These are phyloP conservation scores for Glaucidium brasilianum DNA, from an alignment of 2,113 vertebrate genomes.

Conservation along the genomic window DNA sequence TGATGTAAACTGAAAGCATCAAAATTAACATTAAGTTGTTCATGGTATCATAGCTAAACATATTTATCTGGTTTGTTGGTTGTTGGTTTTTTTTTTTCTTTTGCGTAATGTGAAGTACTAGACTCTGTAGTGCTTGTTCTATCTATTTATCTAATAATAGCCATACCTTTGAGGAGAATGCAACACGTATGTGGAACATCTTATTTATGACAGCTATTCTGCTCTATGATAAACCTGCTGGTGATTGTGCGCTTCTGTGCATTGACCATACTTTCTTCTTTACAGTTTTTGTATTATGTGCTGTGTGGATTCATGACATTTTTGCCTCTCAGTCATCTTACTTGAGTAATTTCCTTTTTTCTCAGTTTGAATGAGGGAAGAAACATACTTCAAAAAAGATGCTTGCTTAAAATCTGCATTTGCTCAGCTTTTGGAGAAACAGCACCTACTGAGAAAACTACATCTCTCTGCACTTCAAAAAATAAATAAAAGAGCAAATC, in stretches of 20 bases:
- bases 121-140: background rate
- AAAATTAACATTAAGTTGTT: background rate
- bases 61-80: background rate
- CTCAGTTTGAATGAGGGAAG: background rate
- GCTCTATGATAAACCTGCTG: background rate
- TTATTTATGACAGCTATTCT: background rate
- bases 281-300: background rate
- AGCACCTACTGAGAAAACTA: background rate
- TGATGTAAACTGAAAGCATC: background rate
- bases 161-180: background rate
- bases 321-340: background rate
- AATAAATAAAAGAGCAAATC: background rate
- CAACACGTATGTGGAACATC: background rate
- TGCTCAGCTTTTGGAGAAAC: background rate
- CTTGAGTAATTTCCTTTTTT: background rate
- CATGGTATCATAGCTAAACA: background rate
- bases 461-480: background rate
- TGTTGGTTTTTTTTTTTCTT: background rate
- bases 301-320: background rate
- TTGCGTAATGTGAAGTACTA: background rate
- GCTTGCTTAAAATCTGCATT: background rate
- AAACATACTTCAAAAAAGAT: background rate
- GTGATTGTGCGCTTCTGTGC: background rate
- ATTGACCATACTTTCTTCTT: background rate
- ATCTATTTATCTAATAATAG: background rate